Base-by-base conservation (phyloP, 2,888 invertebrate genomes). In the Chelonus formosanus region DNA sequence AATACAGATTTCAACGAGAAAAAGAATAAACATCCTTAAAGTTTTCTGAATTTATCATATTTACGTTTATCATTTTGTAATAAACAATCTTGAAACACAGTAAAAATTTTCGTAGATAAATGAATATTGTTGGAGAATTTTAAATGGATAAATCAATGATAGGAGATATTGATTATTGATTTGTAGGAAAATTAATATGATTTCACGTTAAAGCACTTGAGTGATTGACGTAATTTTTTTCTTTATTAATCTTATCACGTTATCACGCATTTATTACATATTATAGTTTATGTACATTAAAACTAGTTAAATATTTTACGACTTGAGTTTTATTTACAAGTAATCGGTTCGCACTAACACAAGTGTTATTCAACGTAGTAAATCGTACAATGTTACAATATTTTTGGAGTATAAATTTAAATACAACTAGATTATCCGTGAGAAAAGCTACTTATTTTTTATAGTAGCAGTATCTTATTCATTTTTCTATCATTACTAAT, bases 181-280 rank as follows among this genome's bases (percentile, higher is more conserved):
- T 20, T 2, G 20, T 20, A 20, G 20, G 20, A 20, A 48, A 4
- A 31, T 3, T 3, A 48, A 10, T 31, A 48, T 5, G 48, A 10
- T 31, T 3, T 20, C 6, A 48, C 10, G 7, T n/a, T 20, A 48
- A 48, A 48, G 31, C 5, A 8, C 35, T 32, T 20, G 2, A 53
- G 52, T 61, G 35, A 63, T 71, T 65, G 76, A 76, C 63, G 77
- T 78, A 76, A 77, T 79, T 77, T 75, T 72, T 71, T 73, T 77
- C 61, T 65, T 48, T 48, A 32, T 50, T 81, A 78, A 77, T 74
- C 73, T 74, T 78, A 78, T 80, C 80, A 80, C 80, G 77, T 80
- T 77, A 77, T 80, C 79, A 79, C 77, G 73, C 72, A 72, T 78
- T 78, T 70, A 68, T 78, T 79, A 81, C 74, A 79, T 73, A 73